Base-by-base conservation (phyloP, 2,797 vertebrate species). In the Bucorvus abyssinicus region DNA sequence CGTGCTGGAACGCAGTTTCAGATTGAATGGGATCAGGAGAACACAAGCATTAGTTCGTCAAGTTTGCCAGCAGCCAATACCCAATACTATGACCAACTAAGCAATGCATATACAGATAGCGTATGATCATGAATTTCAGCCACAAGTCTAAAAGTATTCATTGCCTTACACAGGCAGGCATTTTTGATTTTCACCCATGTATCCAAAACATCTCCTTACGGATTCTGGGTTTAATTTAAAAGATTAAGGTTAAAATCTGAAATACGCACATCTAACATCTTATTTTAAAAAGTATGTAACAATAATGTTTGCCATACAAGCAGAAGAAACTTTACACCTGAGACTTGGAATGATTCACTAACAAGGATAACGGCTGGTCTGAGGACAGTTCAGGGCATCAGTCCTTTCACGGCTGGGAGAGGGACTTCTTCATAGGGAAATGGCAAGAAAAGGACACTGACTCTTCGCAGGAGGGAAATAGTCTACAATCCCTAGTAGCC, bases 1-100 rank as follows among this genome's bases (percentile, higher is more conserved):
- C 69, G 3, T 67, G 63, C 74, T 83, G 49, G 70, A 90, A 76
- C 63, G 84, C 53, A 52, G 26, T 61, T 88, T 87, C 70, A 68
- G 23, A 67, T 21, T 77, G 78, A 87, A 73, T 16, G 50, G 64
- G 32, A 32, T 85, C n/a, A 45, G 27, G 49, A 87, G 80, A 91
- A 74, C 27, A 29, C 0, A 6, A 85, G 29, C 20, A 2, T 53
- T 63, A 22, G 7, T 77, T 75, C 86, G 40, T 49, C 60, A 64
- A 49, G 38, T 40, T 40, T 40, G 38, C 38, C 38, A 40, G 84
- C 74, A 79, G 86, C 49, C 44, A 29, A 21, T 69, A 65, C 18
- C 24, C 55, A 32, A 8, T 6, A 42, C 49, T 42, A 20, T 11
- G 18, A 49, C 27, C 53, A 30, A 50, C 30, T 21, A 75, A 68